Evolutionary conservation across 2,888 invertebrate species (phyloP).

Genomic region (Icerya purchasi): DNA sequence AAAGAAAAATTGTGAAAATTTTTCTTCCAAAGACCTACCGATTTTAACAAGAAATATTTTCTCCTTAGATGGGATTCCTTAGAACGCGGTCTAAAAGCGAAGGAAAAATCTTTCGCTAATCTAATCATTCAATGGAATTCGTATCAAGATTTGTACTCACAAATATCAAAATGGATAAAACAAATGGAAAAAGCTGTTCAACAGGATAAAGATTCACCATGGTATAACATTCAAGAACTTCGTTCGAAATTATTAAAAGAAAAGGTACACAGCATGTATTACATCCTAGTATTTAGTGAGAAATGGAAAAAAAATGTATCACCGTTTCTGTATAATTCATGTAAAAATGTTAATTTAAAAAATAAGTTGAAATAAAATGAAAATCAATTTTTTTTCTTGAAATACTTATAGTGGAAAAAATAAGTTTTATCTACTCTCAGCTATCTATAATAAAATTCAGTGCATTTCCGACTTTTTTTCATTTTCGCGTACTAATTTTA

Average conservation of each 20-base stretch:
- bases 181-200: conserved; percentile 57
- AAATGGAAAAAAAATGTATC: not conserved
- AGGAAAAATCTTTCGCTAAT: conserved; percentile 66
- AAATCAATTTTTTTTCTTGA: too few relatives aligned
- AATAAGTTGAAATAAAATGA: too few relatives aligned
- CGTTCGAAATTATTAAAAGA: conserved; percentile 63
- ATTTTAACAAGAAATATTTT: too few relatives aligned
- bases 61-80: conserved; percentile 71
- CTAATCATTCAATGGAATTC: conserved; percentile 62
- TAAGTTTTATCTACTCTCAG: too few relatives aligned
- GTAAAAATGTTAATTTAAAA: too few relatives aligned
- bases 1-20: too few relatives aligned
- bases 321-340: too few relatives aligned
- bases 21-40: too few relatives aligned
- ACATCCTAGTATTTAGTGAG: conserved; percentile 3
- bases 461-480: too few relatives aligned
- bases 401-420: too few relatives aligned
- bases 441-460: too few relatives aligned
- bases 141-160: conserved; percentile 66
- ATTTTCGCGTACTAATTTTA: too few relatives aligned
- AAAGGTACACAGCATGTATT: conserved; percentile 35
- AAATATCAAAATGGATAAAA: conserved; percentile 66
- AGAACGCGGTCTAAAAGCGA: conserved; percentile 56
- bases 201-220: conserved; percentile 42
- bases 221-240: conserved; percentile 64